Percentiles rank a stretch among this genome's conserved stretches.
These are phyloP conservation scores for Cryptoblepharus egeriae DNA, from an alignment of 2,797 vertebrate genomes.

Conservation along the genomic window DNA sequence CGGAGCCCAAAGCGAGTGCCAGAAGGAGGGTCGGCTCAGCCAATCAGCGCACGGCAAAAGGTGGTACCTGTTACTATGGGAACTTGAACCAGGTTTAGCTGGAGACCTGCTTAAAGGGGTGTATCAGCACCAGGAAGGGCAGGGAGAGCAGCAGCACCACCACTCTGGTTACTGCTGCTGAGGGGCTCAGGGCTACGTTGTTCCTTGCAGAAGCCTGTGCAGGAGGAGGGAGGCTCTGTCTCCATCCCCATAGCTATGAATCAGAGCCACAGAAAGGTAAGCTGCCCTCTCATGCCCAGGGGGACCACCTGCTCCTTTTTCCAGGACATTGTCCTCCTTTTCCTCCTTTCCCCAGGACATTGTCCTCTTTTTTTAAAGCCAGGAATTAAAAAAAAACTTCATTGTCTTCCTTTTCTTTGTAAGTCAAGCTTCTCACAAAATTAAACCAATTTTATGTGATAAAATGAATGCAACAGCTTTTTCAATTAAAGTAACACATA, in stretches of 20 bases:
- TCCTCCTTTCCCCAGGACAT: too few species aligned
- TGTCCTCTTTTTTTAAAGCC: too few species aligned
- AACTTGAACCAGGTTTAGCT: slow-evolving; percentile 35
- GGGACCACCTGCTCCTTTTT: too few species aligned
- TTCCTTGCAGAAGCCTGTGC: not conserved
- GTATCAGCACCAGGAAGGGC: not conserved
- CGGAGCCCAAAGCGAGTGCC: slow-evolving; percentile 42
- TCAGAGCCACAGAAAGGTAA: slow-evolving; percentile 14
- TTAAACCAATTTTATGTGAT: too few species aligned
- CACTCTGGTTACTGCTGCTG: too few species aligned
- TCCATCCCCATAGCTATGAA: slow-evolving; percentile 4
- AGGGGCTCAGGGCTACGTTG: not conserved
- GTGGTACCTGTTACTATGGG: slow-evolving; percentile 52
- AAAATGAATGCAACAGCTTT: too few species aligned
- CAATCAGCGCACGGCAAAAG: slow-evolving; percentile 35
- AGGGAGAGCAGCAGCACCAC: not conserved
- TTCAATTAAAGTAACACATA: too few species aligned
- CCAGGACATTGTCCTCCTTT: too few species aligned
- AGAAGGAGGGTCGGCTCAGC: not conserved
- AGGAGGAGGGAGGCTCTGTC: not conserved
- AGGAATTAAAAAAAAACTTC: too few species aligned
- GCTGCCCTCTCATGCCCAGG: not conserved
- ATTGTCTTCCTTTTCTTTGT: too few species aligned
- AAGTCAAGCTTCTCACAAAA: too few species aligned
- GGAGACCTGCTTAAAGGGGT: not conserved